Evolutionary conservation across 2,888 invertebrate genomes (phyloP).

Genomic region (Drosophila nr. perissopoda): DNA sequence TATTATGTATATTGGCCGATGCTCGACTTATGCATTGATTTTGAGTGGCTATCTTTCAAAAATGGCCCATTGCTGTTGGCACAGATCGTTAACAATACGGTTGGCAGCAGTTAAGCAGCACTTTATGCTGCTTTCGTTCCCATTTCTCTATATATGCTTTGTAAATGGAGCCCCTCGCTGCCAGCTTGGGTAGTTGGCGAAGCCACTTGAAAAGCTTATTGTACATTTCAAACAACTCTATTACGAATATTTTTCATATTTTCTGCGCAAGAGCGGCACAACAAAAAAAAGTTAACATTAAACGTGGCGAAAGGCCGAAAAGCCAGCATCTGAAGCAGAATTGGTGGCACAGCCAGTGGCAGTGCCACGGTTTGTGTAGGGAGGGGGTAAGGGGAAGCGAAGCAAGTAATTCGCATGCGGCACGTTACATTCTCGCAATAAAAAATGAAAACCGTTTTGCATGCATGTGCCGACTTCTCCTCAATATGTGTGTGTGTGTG

Average conservation of each 20-base stretch:
- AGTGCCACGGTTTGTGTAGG: constrained; percentile 19
- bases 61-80: constrained; percentile 7
- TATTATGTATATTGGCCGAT: not conserved
- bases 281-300: constrained; percentile 65
- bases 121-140: constrained; percentile 25
- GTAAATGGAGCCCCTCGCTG: constrained; percentile 4
- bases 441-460: constrained; percentile 77
- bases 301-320: constrained; percentile 68
- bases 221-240: constrained; percentile 82
- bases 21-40: not conserved
- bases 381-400: constrained; percentile 33
- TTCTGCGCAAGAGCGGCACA: constrained; percentile 52
- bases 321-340: constrained; percentile 16
- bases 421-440: constrained; percentile 79
- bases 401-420: constrained; percentile 80
- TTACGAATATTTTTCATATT: constrained; percentile 82
- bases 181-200: constrained; percentile 48
- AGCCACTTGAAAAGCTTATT: constrained; percentile 77
- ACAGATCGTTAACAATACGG: constrained; percentile 36
- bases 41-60: constrained; percentile 5
- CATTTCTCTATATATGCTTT: constrained; percentile 29
- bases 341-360: constrained; percentile 8
- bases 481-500: constrained; percentile 3
- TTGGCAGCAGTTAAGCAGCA: constrained; percentile 56
- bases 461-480: constrained; percentile 67